Conservation (phyloP, 1,140 invertebrate species). For the Drosophila mojavensis region DNA sequence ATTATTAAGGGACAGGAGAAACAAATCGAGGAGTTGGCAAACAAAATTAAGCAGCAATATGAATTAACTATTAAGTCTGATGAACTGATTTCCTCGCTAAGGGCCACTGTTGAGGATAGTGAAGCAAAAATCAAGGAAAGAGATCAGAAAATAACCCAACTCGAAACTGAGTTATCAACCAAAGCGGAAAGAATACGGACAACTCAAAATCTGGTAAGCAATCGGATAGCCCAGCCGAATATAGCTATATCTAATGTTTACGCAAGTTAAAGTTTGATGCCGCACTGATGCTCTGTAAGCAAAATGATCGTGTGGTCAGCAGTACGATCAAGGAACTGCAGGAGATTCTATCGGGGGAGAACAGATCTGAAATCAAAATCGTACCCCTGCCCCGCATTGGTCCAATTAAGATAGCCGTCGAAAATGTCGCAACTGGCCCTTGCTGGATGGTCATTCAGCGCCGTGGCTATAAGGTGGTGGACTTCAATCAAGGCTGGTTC, state of each 20-base stretch:
- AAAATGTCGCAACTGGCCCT: slow-evolving; percentile 10
- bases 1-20: slow-evolving; percentile 1
- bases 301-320: slow-evolving; percentile 2
- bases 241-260: neutral
- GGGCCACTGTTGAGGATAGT: slow-evolving; percentile 1
- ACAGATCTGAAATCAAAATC: neutral
- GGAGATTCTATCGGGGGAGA: neutral
- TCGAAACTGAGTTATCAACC: neutral
- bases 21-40: neutral
- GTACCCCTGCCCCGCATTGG: slow-evolving; percentile 8
- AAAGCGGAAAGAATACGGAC: neutral
- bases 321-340: slow-evolving; percentile 19
- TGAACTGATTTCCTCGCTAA: neutral
- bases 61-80: neutral
- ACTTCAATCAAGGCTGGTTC: slow-evolving; percentile 36
- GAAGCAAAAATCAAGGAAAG: slow-evolving; percentile 3
- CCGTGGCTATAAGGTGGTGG: neutral
- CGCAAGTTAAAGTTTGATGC: slow-evolving; percentile 1
- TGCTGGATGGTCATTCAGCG: slow-evolving; percentile 39
- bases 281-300: neutral
- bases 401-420: neutral
- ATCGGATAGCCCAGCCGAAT: neutral
- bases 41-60: neutral
- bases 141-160: neutral
- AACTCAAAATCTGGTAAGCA: neutral